Evolutionary conservation across 2,888 invertebrate genomes (phyloP), one percentile per base, ranked within the genome.

Genomic region (Lamellibrachia columna): DNA sequence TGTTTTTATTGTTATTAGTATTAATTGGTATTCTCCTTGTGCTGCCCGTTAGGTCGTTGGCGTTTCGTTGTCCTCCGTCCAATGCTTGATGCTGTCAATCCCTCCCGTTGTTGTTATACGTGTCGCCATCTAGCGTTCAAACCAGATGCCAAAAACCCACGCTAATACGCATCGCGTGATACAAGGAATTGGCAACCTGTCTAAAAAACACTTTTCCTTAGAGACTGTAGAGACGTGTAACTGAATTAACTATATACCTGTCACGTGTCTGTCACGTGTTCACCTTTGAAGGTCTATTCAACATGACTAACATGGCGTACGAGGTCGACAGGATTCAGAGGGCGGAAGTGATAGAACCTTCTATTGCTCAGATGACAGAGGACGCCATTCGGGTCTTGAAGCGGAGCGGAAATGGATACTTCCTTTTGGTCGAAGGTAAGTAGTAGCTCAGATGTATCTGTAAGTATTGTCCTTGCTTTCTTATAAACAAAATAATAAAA

Each of bases 281-380:
- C 53, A 7, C 28, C 9, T 55, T 92, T 92, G 52, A 92, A 96
- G 96, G 96, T 52, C 93, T 96, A 91, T 96, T 96, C 93, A 94
- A 94, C 9, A 93, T 93, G 52, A 97, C 97, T 93, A 98, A 98
- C 95, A 97, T 98, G 97, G 97, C 97, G 11, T 98, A 98, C 96
- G 98, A 98, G 94, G 28, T 91, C 0, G 94, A 94, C 52, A 91
- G 94, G 91, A 53, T 53, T 6, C n/a, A 53, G 40, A 58, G 93
- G 3, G 92, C 92, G 9, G 53, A 90, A 95, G 0, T 1, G 55
- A 92, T 97, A 97, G 92, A 97, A 97, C 94, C 96, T 96, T 9
- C 94, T 15, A 90, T 94, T 90, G 92, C 92, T 22, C 93, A 94
- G 52, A 94, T 94, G 94, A 93, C 93, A 8, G 93, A 93, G 91